These are phyloP conservation scores for Varecia variegata DNA, from an alignment of 2,797 vertebrate genomes.

Conservation along the genomic window DNA sequence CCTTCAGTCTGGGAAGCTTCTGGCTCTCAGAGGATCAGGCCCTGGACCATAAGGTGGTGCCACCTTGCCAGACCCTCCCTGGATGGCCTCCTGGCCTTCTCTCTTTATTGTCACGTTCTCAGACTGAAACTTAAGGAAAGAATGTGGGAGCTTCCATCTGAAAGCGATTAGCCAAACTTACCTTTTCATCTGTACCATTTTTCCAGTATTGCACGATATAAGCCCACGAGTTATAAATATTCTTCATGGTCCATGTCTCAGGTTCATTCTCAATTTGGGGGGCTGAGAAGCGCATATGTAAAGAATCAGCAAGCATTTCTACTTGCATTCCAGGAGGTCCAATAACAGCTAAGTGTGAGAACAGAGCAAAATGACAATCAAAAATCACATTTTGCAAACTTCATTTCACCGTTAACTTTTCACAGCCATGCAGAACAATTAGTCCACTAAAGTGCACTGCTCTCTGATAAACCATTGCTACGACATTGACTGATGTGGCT, in stretches of 20 bases:
- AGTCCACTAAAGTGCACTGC: neutral
- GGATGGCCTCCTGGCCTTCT: no score
- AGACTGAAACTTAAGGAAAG: neutral
- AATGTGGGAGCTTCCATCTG: neutral
- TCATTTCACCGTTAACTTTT: neutral
- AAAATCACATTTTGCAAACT: neutral
- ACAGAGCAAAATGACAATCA: constrained; percentile 1
- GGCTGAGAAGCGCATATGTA: constrained; percentile 79
- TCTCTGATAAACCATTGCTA: neutral
- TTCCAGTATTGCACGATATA: constrained; percentile 84
- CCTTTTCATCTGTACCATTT: constrained; percentile 64
- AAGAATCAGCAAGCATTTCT: constrained; percentile 68
- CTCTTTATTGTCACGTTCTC: neutral
- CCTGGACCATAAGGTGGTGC: neutral
- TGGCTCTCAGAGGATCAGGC: neutral
- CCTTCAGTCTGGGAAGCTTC: neutral
- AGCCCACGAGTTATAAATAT: constrained; percentile 66
- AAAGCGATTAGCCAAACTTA: neutral
- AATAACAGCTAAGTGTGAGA: constrained; percentile 73
- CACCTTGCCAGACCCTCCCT: neutral
- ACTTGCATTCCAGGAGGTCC: constrained; percentile 79
- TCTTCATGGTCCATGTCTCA: constrained; percentile 62
- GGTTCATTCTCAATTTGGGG: constrained; percentile 65
- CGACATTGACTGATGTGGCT: neutral
- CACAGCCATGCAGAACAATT: neutral